Evolutionary conservation across 2,113 vertebrate genomes (phyloP), one percentile per base, ranked within the genome.

Genomic region (Hydrolagus affinis): DNA sequence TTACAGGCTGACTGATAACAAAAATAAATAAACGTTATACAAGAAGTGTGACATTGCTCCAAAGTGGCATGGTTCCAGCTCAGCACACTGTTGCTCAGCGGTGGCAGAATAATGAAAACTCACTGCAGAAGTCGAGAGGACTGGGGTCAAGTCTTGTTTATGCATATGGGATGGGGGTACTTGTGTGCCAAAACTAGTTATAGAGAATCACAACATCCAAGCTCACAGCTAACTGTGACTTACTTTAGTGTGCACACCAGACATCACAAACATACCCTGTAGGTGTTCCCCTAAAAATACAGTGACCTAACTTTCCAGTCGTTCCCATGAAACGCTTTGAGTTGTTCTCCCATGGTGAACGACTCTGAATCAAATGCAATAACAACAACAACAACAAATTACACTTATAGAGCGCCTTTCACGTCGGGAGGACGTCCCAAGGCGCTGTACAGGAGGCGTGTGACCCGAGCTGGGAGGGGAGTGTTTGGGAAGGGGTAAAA

Each of bases 11-110:
- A 80, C 2, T 62, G 57, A 78, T 57, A 80, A 80, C 57, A 80
- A 80, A 56, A 80, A 60, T 62, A 80, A 80, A 60, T n/a, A 25
- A 28, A n/a, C n/a, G n/a, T n/a, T n/a, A n/a, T 78, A 60, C 57
- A 60, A 21, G 23, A 78, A 62, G 19, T 75, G 73, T 75, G 73
- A 56, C 12, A n/a, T 11, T 78, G 57, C n/a, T 78, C 75, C 75
- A 78, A 60, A 60, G 21, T 78, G 75, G 56, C 75, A 60, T 32
- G 30, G n/a, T 8, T 78, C 75, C 75, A 62, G 57, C 3, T 25
- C 70, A 71, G 70, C n/a, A 25, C 23, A 78, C 21, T 59, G 21
- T 15, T 60, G 75, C 75, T 25, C 76, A 62, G 76, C 21, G 64
- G 32, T 56, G 73, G 11, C 56, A 75, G 57, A 80, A 62, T 80